phyloP scores from a whole-genome alignment of 2,797 vertebrate genomes.

The Poecilia gillii region DNA sequence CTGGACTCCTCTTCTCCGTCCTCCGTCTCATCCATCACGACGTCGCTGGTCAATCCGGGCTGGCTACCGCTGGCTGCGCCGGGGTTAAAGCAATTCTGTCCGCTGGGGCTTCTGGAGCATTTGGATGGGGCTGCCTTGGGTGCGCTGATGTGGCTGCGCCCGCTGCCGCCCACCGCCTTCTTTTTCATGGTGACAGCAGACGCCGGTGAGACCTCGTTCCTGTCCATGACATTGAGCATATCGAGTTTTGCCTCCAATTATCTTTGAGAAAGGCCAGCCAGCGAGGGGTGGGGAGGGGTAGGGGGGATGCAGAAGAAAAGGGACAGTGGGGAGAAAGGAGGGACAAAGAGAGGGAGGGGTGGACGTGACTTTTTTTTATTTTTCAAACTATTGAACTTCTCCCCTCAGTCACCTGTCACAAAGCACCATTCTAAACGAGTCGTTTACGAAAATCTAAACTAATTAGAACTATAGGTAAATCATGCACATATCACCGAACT shows the following conservation, averaged over 20 bases:
- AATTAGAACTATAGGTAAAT: neutral
- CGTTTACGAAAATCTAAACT: neutral
- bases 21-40: conserved; percentile 79
- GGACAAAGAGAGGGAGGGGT: conserved; percentile 64
- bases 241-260: conserved; percentile 79
- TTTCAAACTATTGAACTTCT: conserved; percentile 74
- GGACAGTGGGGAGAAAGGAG: conserved; percentile 33
- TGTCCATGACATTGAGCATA: conserved; percentile 83
- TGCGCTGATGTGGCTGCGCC: conserved; percentile 62
- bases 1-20: conserved; percentile 82
- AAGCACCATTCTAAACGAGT: neutral
- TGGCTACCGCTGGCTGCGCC: conserved; percentile 60
- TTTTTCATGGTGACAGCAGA: conserved; percentile 78
- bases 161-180: conserved; percentile 68
- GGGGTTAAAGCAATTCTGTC: conserved; percentile 68
- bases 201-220: conserved; percentile 76
- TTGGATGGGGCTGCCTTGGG: conserved; percentile 61
- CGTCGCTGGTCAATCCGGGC: conserved; percentile 66
- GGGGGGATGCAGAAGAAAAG: conserved; percentile 21
- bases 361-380: conserved; percentile 72
- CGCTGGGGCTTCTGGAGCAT: conserved; percentile 68
- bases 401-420: conserved; percentile 61
- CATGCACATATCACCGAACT: conserved; percentile 2
- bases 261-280: conserved; percentile 78
- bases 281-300: conserved; percentile 28